Evolutionary conservation across 1,140 invertebrate genomes (phyloP), one percentile per base, ranked within the genome.

Genomic region (Daktulosphaira vitifoliae): DNA sequence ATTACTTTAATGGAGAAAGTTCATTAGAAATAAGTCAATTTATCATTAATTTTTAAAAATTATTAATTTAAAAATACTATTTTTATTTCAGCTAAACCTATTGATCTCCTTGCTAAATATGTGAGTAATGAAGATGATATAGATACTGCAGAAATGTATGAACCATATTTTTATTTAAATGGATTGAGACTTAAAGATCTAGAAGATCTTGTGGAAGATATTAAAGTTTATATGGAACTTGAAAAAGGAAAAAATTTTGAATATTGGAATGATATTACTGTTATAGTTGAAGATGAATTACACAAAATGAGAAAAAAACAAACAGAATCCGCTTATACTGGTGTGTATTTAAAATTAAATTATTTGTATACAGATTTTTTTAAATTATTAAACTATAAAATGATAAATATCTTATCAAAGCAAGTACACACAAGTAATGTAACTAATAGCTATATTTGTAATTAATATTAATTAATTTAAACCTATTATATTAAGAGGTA

Each of bases 191-290:
- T 91, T 8, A 84, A 87, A 68, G 96, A 99, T 76, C 78, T 99
- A n/a, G 96, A 99, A 74, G 96, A 99, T 78, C 76, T 99, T 0
- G 79, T 98, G 4, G 95, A 92, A 71, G 97, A 99, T 75, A 99
- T 99, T 66, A 92, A 94, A 76, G 82, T 91, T 16, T 92, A 91
- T 73, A 88, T 89, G 72, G 87, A 91, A 76, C 73, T 91, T 66
- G 90, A 93, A 76, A 81, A 86, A 68, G 85, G 87, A 0, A 87
- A 85, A 71, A 95, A 98, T 77, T 79, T 87, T 22, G 85, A 90
- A 72, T 99, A 96, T 76, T 99, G 97, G 97, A 87, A 89, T 72
- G 96, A 99, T 74, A 92, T 99, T 69, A 89, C 90, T 38, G 90
- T 93, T 20, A 96, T 99, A 68, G 94, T 94, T 1, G 84, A 94